Conservation (phyloP, 1,140 invertebrate species). For the Drosophila seguyi region DNA sequence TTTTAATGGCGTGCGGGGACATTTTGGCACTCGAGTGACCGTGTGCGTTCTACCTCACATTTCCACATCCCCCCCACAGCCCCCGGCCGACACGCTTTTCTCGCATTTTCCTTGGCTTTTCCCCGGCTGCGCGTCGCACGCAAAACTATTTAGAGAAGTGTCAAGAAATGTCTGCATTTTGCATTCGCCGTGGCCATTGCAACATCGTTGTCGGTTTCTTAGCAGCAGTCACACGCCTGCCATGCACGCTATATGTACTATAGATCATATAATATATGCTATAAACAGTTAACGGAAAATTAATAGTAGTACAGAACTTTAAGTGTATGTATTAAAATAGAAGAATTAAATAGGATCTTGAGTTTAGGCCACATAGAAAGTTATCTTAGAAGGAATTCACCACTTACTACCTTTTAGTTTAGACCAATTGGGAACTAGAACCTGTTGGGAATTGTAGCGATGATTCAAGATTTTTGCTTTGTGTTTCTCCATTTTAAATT, state of each 20-base stretch:
- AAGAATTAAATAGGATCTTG: background rate
- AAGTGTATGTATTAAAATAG: background rate
- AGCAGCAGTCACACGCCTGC: constrained; percentile 63
- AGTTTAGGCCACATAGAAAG: background rate
- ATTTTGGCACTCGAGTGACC: constrained; percentile 81
- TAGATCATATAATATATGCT: constrained; percentile 9
- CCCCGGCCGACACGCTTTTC: background rate
- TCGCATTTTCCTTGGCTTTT: constrained; percentile 30
- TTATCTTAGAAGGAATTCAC: background rate
- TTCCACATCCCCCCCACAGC: background rate
- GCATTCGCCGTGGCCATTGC: constrained; percentile 61
- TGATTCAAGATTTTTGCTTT: no score
- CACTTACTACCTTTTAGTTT: background rate
- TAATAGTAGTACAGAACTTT: background rate
- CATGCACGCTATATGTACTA: constrained; percentile 28
- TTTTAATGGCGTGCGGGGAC: constrained; percentile 83
- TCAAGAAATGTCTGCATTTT: constrained; percentile 83
- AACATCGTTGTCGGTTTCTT: constrained; percentile 63
- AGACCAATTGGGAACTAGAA: background rate
- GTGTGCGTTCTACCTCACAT: constrained; percentile 54
- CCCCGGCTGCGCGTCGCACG: constrained; percentile 62
- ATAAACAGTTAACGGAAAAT: background rate
- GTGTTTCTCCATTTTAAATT: background rate
- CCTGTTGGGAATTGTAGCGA: no score
- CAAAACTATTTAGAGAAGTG: constrained; percentile 84